These are phyloP conservation scores for Chaitophorus viminalis DNA, from an alignment of 2,888 invertebrate genomes.

Conservation along the genomic window DNA sequence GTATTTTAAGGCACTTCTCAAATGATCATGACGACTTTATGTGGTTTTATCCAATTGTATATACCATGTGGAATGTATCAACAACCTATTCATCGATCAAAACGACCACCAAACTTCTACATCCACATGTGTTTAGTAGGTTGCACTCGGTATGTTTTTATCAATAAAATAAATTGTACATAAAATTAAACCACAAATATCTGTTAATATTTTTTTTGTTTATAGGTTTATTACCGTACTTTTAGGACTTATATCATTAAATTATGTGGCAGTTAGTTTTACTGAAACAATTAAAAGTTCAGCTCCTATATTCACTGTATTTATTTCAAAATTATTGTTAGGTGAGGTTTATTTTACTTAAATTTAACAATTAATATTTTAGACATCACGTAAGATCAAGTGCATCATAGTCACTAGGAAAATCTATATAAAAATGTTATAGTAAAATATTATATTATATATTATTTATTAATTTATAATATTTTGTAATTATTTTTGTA, in stretches of 20 bases:
- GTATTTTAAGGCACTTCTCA: slow-evolving; percentile 75
- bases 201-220: slow-evolving; percentile 64
- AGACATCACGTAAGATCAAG: too few species aligned
- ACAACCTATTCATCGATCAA: slow-evolving; percentile 70
- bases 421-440: neutral
- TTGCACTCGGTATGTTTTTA: slow-evolving; percentile 72
- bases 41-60: slow-evolving; percentile 80
- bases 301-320: slow-evolving; percentile 81
- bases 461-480: neutral
- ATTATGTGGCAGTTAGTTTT: slow-evolving; percentile 83
- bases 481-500: neutral
- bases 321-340: slow-evolving; percentile 76
- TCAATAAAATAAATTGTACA: neutral
- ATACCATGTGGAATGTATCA: slow-evolving; percentile 79
- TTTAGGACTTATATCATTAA: slow-evolving; percentile 78
- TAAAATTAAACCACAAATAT: neutral
- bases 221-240: slow-evolving; percentile 78
- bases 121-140: slow-evolving; percentile 80
- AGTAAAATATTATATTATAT: neutral
- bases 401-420: neutral
- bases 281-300: slow-evolving; percentile 85
- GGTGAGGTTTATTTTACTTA: slow-evolving; percentile 68
- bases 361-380: too few species aligned
- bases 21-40: slow-evolving; percentile 78
- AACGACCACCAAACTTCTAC: slow-evolving; percentile 77